phyloP scores from a whole-genome alignment of 92 coral and sea anemone species.

The Diadumene lineata region DNA sequence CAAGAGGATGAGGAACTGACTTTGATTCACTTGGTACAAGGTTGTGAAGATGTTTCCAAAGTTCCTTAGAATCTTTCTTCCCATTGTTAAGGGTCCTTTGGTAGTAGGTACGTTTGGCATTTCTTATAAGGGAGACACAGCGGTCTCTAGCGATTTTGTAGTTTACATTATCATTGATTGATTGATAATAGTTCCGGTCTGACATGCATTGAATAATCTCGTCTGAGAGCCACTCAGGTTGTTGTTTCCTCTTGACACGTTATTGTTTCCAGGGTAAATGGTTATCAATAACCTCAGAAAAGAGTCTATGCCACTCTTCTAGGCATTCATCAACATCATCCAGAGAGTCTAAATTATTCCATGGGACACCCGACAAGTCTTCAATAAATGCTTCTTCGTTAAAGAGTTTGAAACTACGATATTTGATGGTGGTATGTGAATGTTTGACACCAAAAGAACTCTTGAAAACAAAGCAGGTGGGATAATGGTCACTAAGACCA shows the following conservation, averaged over 20 bases:
- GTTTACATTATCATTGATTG: background rate
- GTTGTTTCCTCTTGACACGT: constrained; percentile 29
- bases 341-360: background rate
- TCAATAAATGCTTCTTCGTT: constrained; percentile 23
- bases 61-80: constrained; percentile 30
- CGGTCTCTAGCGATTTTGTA: constrained; percentile 14
- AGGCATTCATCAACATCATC: constrained; percentile 31
- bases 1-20: constrained; percentile 14
- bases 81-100: constrained; percentile 10
- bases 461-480: constrained; percentile 30
- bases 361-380: constrained; percentile 23
- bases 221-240: constrained; percentile 29
- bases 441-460: constrained; percentile 32
- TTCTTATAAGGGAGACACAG: constrained; percentile 28
- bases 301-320: constrained; percentile 21
- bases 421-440: constrained; percentile 26
- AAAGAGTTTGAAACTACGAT: constrained; percentile 27
- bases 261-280: constrained; percentile 26
- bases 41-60: constrained; percentile 23
- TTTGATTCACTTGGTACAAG: constrained; percentile 12
- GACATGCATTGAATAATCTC: constrained; percentile 11
- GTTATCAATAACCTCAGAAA: constrained; percentile 20
- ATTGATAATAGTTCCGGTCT: constrained; percentile 12
- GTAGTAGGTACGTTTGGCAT: constrained; percentile 30
- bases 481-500: constrained; percentile 44